Percentiles rank a stretch among this genome's conserved stretches.
Evolutionary conservation across 2,888 invertebrate species (phyloP).

Genomic region (Axea sp.): DNA sequence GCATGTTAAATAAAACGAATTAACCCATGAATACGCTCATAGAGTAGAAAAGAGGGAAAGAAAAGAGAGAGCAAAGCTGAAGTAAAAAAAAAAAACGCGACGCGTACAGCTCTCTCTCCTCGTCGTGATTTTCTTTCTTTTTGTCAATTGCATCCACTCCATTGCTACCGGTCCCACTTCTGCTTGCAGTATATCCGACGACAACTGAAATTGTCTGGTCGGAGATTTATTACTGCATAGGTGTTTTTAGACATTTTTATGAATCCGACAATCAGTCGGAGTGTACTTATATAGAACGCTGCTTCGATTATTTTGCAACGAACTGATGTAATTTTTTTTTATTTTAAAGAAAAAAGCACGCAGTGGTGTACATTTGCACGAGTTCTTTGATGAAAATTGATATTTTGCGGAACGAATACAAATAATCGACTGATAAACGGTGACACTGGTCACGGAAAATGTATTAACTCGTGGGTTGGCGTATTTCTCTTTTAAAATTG

Average conservation of each 20-base stretch:
- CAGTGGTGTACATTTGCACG: no score
- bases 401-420: no score
- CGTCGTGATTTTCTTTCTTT: no score
- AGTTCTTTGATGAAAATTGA: no score
- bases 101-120: constrained; percentile 26
- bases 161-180: constrained; percentile 32
- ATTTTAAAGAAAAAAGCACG: no score
- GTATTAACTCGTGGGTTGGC: no score
- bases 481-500: no score
- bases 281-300: no score
- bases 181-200: constrained; percentile 17
- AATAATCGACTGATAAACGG: no score
- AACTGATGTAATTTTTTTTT: no score
- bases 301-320: constrained; percentile 6
- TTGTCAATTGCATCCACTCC: constrained; percentile 36
- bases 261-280: constrained; percentile 3
- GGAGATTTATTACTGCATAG: constrained; percentile 42
- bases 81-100: constrained; percentile 8
- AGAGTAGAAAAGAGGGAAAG: not conserved
- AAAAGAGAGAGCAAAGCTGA: constrained; percentile 4
- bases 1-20: constrained; percentile 76
- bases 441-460: no score
- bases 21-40: constrained; percentile 63
- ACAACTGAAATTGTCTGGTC: constrained; percentile 57
- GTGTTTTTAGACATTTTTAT: constrained; percentile 33